Evolutionary conservation across 2,888 invertebrate genomes (phyloP).

Genomic region (Stenoptilia bipunctidactyla): DNA sequence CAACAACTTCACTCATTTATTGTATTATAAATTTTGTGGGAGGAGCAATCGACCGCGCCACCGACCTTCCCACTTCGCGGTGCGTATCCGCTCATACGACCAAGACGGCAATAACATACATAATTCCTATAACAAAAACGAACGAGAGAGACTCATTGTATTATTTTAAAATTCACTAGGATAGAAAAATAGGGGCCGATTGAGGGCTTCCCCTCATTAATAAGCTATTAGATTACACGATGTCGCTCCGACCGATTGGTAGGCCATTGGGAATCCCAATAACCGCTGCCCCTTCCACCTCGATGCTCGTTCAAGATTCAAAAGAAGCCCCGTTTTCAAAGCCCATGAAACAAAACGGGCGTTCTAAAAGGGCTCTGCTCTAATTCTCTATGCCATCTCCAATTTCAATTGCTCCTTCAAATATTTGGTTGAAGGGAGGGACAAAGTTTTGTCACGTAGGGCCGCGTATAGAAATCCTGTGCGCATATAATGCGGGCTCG

Average conservation of each 20-base stretch:
- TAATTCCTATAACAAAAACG: slow-evolving; percentile 36
- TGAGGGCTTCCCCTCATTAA: slow-evolving; percentile 65
- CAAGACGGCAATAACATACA: slow-evolving; percentile 45
- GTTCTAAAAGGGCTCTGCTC: slow-evolving; percentile 64
- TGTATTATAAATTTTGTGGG: slow-evolving; percentile 67
- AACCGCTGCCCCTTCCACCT: slow-evolving; percentile 64
- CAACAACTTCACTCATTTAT: slow-evolving; percentile 56
- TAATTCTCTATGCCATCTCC: slow-evolving; percentile 72
- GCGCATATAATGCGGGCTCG: slow-evolving; percentile 63
- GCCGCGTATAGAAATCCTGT: slow-evolving; percentile 52
- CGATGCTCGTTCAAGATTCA: slow-evolving; percentile 66
- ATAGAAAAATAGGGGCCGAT: slow-evolving; percentile 63
- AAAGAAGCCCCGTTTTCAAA: slow-evolving; percentile 66
- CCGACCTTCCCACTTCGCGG: slow-evolving; percentile 54
- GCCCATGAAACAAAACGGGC: slow-evolving; percentile 62
- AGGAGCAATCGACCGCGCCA: slow-evolving; percentile 46
- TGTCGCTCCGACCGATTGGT: slow-evolving; percentile 63
- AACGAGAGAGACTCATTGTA: slow-evolving; percentile 42
- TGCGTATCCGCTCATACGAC: slow-evolving; percentile 29
- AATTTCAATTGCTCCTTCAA: slow-evolving; percentile 72
- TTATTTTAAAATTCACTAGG: slow-evolving; percentile 58
- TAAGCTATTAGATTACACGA: slow-evolving; percentile 70
- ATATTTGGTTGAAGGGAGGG: slow-evolving; percentile 70
- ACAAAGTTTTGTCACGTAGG: slow-evolving; percentile 70
- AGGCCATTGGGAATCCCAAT: slow-evolving; percentile 67